A percentile compares a stretch with the other conserved stretches of the same genome.
Conservation (phyloP, 2,797 vertebrate genomes). For the Danio tinwini region DNA sequence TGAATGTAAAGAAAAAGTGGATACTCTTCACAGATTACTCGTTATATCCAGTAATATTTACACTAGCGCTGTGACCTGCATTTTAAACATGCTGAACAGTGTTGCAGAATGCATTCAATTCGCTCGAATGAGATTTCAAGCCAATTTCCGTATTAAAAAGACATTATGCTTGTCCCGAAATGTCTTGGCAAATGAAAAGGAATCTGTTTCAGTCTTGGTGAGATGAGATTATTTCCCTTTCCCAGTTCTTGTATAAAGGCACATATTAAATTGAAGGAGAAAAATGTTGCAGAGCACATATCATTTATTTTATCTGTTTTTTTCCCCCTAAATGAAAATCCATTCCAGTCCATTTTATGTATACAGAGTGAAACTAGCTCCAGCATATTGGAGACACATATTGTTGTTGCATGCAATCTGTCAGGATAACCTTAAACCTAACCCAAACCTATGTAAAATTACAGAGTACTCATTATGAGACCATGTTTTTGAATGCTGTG, state of each 20-base stretch:
- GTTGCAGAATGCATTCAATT: constrained; percentile 1
- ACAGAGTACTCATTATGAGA: background rate
- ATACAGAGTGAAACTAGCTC: background rate
- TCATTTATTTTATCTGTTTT: constrained; percentile 9
- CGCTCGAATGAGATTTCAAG: constrained; percentile 31
- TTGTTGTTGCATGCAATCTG: constrained; percentile 28
- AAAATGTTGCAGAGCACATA: constrained; percentile 3
- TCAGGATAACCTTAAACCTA: background rate
- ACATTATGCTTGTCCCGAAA: constrained; percentile 24
- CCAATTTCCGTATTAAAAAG: constrained; percentile 26
- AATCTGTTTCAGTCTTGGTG: constrained; percentile 12
- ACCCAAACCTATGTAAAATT: background rate
- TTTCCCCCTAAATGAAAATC: background rate
- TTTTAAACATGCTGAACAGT: constrained; percentile 17
- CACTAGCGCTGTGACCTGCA: background rate
- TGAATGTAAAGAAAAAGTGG: background rate
- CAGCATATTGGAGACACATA: background rate
- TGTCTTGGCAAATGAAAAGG: constrained; percentile 22
- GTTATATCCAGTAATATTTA: constrained; percentile 23
- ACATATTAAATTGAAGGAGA: background rate
- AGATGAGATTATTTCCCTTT: constrained; percentile 36
- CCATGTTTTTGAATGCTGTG: constrained; percentile 19
- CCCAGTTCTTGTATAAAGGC: constrained; percentile 18
- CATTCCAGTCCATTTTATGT: background rate
- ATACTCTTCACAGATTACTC: background rate